Percentiles rank a stretch among this genome's conserved stretches.
Evolutionary conservation across 1,140 invertebrate species (phyloP).

Genomic region (Oedothorax gibbosus): DNA sequence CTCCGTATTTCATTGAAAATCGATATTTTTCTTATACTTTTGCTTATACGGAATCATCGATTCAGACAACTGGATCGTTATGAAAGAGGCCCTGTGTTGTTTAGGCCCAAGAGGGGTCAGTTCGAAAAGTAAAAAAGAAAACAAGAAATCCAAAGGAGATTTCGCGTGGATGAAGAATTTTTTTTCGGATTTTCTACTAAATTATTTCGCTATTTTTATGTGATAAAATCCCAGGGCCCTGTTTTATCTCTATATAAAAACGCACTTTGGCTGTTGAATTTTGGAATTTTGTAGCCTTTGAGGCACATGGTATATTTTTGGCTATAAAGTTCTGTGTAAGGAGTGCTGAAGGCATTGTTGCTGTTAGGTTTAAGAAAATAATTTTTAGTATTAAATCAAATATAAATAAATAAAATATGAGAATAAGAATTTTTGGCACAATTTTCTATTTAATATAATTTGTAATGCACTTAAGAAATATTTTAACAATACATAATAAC

Average conservation of each 20-base stretch:
- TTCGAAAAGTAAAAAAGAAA: constrained; percentile 2
- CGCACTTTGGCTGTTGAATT: constrained; percentile 16
- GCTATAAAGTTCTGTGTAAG: too few species aligned
- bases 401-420: too few species aligned
- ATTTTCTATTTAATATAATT: too few species aligned
- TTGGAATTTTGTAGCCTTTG: constrained; percentile 17
- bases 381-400: too few species aligned
- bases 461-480: too few species aligned
- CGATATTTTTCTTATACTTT: constrained; percentile 60
- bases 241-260: constrained; percentile 44
- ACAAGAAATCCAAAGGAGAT: constrained; percentile 22
- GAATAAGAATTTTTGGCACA: too few species aligned
- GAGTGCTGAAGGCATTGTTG: too few species aligned
- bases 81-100: constrained; percentile 15
- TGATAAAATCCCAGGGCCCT: constrained; percentile 24
- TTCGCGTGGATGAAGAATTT: constrained; percentile 32
- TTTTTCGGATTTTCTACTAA: constrained; percentile 17
- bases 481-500: too few species aligned
- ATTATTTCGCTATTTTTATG: constrained; percentile 40
- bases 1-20: constrained; percentile 58
- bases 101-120: constrained; percentile 42
- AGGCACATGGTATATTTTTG: too few species aligned
- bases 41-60: constrained; percentile 59
- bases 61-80: constrained; percentile 25
- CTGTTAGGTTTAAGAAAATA: too few species aligned